Evolutionary conservation across 2,797 vertebrate genomes (phyloP), one percentile per base, ranked within the genome.

Genomic region (Sebastes melanostomus): DNA sequence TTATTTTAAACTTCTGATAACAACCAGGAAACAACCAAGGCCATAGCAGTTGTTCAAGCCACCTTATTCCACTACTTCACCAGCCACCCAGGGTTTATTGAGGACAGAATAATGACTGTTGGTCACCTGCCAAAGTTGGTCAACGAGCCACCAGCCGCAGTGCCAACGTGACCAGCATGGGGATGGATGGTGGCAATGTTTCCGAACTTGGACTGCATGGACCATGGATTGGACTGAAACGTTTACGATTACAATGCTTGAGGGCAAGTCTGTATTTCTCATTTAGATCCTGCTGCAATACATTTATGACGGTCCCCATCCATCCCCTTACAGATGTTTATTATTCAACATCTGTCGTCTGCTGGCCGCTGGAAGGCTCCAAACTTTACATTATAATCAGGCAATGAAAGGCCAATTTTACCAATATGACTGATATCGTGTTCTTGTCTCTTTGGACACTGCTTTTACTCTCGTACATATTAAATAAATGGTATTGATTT

Each of bases 271-370:
- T 42, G 11, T 34, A 58, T 52, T 58, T 81, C 52, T 66, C 42
- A 78, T 74, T 82, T 14, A 46, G 22, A 29, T 67, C 29, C 63
- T 36, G 38, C 50, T 29, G 63, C 59, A 77, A 72, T 22, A 20
- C 42, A 55, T 65, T 81, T n/a, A 16, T 78, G 76, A 81, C 67
- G 38, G 32, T 76, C 62, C 13, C 20, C 72, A 63, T 66, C 29
- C 50, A 38, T 38, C 36, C 36, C 24, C 24, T 55, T 38, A 13
- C 29, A 66, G 66, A 62, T 72, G 71, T 83, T 83, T 82, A 70
- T n/a, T 16, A 80, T 65, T 66, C 66, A 66, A 67, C 78, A 76
- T 72, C 72, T 72, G 66, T 60, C n/a, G 4, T 74, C 72, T 78
- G 60, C 52, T 71, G 75, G 30, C 7, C 18, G 4, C 22, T 20